Conservation (phyloP, 2,797 vertebrate species). For the Diplodus sargus region DNA sequence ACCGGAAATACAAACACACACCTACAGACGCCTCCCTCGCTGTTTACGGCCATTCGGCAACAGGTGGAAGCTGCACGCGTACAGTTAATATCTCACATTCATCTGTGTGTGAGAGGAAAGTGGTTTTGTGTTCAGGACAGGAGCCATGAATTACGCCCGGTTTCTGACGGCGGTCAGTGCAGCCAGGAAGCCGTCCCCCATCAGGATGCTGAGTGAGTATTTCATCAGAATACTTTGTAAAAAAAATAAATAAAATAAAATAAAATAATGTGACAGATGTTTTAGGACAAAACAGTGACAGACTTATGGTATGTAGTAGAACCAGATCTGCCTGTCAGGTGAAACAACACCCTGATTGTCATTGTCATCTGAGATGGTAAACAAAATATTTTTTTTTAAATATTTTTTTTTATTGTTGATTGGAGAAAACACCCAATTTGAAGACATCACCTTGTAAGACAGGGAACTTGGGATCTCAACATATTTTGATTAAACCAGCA, state of each 20-base stretch:
- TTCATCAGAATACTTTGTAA: neutral
- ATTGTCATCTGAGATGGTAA: neutral
- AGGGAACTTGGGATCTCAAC: neutral
- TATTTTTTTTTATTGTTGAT: too few species aligned
- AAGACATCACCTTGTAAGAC: neutral
- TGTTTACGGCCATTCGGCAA: neutral
- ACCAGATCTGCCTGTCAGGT: neutral
- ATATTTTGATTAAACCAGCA: too few species aligned
- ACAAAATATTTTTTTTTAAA: too few species aligned
- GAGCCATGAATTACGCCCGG: conserved; percentile 92
- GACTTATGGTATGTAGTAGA: neutral
- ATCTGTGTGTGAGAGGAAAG: neutral
- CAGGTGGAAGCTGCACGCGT: neutral
- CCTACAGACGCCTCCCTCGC: too few species aligned
- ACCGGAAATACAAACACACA: neutral
- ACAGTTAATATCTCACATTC: accelerated
- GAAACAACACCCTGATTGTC: neutral
- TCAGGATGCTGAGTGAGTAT: conserved; percentile 91
- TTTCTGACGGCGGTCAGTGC: conserved; percentile 92
- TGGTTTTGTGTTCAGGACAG: conserved; percentile 37
- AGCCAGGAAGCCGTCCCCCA: conserved; percentile 88
- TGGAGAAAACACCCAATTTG: too few species aligned
- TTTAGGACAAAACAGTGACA: neutral
- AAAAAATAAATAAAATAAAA: too few species aligned
- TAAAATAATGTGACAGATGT: neutral